Conservation (phyloP, 2,888 invertebrate species). For the Gryllus longicercus region DNA sequence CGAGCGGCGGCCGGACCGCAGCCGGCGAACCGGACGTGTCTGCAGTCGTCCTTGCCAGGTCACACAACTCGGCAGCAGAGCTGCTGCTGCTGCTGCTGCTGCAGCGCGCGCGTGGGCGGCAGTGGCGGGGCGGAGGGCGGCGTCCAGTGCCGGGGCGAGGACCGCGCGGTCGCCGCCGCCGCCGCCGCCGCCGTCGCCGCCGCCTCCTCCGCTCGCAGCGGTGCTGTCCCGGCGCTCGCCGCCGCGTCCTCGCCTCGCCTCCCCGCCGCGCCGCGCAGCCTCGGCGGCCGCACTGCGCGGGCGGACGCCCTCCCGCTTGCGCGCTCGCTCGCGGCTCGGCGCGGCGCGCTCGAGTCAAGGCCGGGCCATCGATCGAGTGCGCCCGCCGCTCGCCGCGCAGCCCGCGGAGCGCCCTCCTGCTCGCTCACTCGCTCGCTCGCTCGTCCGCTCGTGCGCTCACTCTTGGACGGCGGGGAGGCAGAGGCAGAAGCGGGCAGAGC, state of each 20-base stretch:
- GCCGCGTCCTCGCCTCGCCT: not conserved
- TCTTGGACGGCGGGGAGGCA: too few species aligned
- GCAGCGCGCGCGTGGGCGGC: not conserved
- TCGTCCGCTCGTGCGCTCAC: too few species aligned
- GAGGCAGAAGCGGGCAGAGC: too few species aligned
- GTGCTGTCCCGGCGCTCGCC: not conserved
- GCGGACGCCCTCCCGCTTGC: too few species aligned
- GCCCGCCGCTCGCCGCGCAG: not conserved
- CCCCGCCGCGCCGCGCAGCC: not conserved
- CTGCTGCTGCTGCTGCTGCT: not conserved
- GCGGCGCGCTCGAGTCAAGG: not conserved
- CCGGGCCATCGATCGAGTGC: constrained; percentile 1
- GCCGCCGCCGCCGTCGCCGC: not conserved
- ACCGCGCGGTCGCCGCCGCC: not conserved
- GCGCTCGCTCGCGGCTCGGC: not conserved
- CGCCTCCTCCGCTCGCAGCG: too few species aligned
- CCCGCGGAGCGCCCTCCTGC: too few species aligned
- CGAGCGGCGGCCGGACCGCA: not conserved
- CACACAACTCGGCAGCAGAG: not conserved
- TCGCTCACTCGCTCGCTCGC: too few species aligned
- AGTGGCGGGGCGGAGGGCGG: too few species aligned
- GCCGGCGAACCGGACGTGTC: not conserved
- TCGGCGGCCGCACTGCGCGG: too few species aligned
- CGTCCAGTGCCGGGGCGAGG: not conserved
- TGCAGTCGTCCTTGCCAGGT: not conserved